phyloP scores from a whole-genome alignment of 2,888 invertebrate species.

The Osedax frankpressi region DNA sequence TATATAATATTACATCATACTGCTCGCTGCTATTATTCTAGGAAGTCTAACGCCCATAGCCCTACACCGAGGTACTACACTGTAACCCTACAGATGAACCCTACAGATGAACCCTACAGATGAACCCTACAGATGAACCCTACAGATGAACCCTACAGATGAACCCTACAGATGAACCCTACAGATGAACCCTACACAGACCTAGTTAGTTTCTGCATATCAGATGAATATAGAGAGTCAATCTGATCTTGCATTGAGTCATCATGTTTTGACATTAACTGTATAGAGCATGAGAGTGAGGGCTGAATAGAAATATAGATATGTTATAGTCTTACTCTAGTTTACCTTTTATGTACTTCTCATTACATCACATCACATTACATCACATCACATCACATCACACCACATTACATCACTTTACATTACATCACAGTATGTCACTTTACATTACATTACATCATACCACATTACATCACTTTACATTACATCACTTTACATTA shows the following conservation, averaged over 20 bases:
- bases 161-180: too few relatives aligned
- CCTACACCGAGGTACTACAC: too few relatives aligned
- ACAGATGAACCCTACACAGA: too few relatives aligned
- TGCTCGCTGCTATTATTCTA: too few relatives aligned
- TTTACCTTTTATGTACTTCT: too few relatives aligned
- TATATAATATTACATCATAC: too few relatives aligned
- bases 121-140: too few relatives aligned
- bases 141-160: too few relatives aligned
- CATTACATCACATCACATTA: not conserved
- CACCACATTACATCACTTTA: not conserved
- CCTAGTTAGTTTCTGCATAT: constrained; percentile 14
- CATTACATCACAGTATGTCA: not conserved
- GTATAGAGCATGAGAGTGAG: not conserved
- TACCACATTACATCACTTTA: not conserved
- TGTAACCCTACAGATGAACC: too few relatives aligned
- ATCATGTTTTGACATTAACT: constrained; percentile 17
- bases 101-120: too few relatives aligned
- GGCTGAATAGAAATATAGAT: not conserved
- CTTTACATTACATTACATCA: not conserved
- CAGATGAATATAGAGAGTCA: not conserved
- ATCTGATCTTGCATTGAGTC: not conserved
- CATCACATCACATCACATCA: not conserved
- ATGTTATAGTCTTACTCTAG: too few relatives aligned
- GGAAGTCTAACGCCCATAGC: too few relatives aligned
- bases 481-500: not conserved